phyloP scores from a whole-genome alignment of 2,113 vertebrate species.

The Cheirogaleus medius region DNA sequence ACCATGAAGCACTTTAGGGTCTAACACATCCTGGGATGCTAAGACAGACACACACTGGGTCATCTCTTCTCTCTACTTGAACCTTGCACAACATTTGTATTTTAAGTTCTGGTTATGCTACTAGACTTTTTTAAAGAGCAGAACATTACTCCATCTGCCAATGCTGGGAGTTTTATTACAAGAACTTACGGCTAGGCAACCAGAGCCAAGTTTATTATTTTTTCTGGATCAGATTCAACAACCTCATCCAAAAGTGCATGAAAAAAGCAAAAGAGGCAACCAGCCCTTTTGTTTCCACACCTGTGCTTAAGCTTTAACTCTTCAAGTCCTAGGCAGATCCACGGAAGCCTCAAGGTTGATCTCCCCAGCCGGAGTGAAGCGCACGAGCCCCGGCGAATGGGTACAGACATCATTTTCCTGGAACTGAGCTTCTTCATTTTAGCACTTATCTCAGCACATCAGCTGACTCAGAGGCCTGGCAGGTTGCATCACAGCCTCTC shows the following conservation, averaged over 20 bases:
- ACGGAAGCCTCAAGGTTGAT: neutral
- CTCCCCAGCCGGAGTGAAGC: neutral
- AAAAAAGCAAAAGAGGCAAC: conserved; percentile 79
- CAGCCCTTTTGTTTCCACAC: conserved; percentile 85
- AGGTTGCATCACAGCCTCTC: neutral
- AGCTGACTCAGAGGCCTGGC: conserved; percentile 52
- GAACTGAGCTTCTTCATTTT: conserved; percentile 40
- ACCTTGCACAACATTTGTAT: neutral
- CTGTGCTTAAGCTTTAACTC: conserved; percentile 85
- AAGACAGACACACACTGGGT: neutral
- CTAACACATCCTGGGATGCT: neutral
- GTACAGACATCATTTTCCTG: conserved; percentile 31
- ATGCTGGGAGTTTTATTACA: conserved; percentile 86
- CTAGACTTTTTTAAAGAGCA: conserved; percentile 73
- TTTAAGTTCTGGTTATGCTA: conserved; percentile 75
- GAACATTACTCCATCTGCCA: conserved; percentile 82
- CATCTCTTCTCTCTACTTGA: neutral
- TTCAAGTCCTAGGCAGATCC: conserved; percentile 69
- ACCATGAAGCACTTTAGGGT: neutral
- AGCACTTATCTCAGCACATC: conserved; percentile 42
- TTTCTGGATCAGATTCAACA: conserved; percentile 86
- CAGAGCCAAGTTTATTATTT: conserved; percentile 87
- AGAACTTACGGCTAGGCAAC: conserved; percentile 80
- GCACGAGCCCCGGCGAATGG: neutral
- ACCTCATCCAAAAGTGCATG: conserved; percentile 80